These are phyloP conservation scores for Athene cunicularia DNA, from an alignment of 2,113 vertebrate genomes.

Conservation along the genomic window DNA sequence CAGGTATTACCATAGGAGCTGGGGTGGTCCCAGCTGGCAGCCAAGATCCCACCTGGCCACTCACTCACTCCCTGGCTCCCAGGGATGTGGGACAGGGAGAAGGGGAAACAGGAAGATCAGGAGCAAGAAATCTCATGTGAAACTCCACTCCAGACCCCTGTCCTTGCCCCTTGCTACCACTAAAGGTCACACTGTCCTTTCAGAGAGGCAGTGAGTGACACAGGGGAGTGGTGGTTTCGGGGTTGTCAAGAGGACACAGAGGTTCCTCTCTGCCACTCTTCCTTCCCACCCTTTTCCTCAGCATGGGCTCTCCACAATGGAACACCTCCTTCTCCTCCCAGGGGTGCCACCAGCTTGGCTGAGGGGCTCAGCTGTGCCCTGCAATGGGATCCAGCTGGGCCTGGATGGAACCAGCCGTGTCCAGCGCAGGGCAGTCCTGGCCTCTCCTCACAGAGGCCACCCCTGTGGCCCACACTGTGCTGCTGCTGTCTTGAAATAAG, in stretches of 20 bases:
- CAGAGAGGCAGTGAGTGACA: rapidly evolving
- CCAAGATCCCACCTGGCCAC: rapidly evolving
- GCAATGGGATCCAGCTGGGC: neutral
- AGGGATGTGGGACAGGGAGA: too few species aligned
- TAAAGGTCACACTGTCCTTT: neutral
- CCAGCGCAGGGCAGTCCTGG: rapidly evolving
- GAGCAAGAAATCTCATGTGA: neutral
- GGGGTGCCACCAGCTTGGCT: neutral
- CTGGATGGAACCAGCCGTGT: neutral
- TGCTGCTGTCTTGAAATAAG: neutral
- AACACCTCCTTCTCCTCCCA: neutral
- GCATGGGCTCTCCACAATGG: neutral
- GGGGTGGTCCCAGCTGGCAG: neutral
- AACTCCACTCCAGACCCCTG: neutral
- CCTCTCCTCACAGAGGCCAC: neutral
- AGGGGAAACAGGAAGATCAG: neutral
- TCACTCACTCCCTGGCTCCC: rapidly evolving
- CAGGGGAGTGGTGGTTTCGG: rapidly evolving
- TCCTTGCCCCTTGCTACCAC: rapidly evolving
- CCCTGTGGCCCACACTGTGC: neutral
- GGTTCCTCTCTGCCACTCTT: neutral
- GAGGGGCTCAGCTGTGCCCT: neutral
- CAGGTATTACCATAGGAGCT: neutral
- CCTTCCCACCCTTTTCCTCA: neutral
- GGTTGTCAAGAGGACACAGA: neutral